These are phyloP conservation scores for Keiferia lycopersicella DNA, from an alignment of 2,888 invertebrate genomes.

Conservation along the genomic window DNA sequence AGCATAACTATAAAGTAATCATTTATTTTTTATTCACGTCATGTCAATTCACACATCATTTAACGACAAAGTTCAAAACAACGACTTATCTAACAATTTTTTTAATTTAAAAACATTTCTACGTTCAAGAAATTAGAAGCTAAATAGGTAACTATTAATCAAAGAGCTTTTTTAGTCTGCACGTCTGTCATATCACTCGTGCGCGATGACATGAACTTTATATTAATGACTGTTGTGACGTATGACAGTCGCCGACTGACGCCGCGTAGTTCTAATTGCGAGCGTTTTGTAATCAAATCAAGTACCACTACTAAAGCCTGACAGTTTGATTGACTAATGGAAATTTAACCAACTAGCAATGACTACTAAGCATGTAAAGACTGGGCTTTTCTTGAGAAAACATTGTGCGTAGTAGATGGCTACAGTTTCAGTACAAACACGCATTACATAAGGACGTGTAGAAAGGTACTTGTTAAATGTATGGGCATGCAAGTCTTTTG, in stretches of 20 bases:
- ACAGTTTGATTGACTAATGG: conserved; percentile 10
- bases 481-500: no score
- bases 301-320: not conserved
- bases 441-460: no score
- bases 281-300: conserved; percentile 4
- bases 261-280: conserved; percentile 5
- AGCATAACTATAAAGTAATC: no score
- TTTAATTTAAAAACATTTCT: no score
- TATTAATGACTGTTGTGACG: not conserved
- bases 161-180: no score
- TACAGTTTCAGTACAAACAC: not conserved
- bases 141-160: no score
- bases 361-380: not conserved
- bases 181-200: not conserved
- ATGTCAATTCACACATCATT: no score
- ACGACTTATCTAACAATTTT: no score
- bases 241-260: not conserved
- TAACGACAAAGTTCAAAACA: no score
- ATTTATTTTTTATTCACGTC: no score
- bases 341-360: not conserved
- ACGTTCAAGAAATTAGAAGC: no score
- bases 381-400: not conserved
- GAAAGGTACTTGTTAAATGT: no score
- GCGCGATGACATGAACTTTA: not conserved
- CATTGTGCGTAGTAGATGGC: not conserved